Evolutionary conservation across 2,113 vertebrate genomes (phyloP).

Genomic region (Cinclus cinclus): DNA sequence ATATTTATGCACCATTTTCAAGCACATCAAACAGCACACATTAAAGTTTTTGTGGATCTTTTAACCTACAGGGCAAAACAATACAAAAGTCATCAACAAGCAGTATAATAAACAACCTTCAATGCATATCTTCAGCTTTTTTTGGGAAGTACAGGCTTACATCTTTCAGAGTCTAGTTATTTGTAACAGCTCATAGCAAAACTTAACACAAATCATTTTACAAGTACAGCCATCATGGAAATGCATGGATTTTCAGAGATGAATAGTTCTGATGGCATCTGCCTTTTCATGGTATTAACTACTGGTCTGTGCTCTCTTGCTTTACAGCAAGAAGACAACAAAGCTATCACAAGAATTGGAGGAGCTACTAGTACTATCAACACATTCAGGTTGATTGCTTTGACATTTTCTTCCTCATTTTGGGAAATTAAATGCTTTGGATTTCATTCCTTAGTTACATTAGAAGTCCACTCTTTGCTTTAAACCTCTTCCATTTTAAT

Average conservation of each 20-base stretch:
- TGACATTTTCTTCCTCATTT: slow-evolving; percentile 62
- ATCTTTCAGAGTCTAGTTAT: slow-evolving; percentile 50
- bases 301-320: slow-evolving; percentile 54
- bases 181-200: slow-evolving; percentile 68
- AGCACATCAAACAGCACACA: slow-evolving; percentile 75
- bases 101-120: slow-evolving; percentile 66
- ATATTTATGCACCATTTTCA: slow-evolving; percentile 72
- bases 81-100: slow-evolving; percentile 67
- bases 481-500: slow-evolving; percentile 72
- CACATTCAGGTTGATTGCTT: slow-evolving; percentile 42
- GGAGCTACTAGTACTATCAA: slow-evolving; percentile 49
- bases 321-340: slow-evolving; percentile 63
- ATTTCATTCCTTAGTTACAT: slow-evolving; percentile 43
- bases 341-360: slow-evolving; percentile 56
- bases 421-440: slow-evolving; percentile 67
- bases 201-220: slow-evolving; percentile 65
- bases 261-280: slow-evolving; percentile 50
- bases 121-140: slow-evolving; percentile 61
- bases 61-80: slow-evolving; percentile 56
- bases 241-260: slow-evolving; percentile 65
- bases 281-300: slow-evolving; percentile 48
- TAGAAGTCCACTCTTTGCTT: neutral
- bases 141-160: slow-evolving; percentile 49
- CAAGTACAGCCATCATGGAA: slow-evolving; percentile 68
- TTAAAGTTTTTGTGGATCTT: slow-evolving; percentile 13